Percentiles rank a stretch among this genome's conserved stretches.
phyloP scores from a whole-genome alignment of 1,140 invertebrate species.

The Sinonovacula constricta region DNA sequence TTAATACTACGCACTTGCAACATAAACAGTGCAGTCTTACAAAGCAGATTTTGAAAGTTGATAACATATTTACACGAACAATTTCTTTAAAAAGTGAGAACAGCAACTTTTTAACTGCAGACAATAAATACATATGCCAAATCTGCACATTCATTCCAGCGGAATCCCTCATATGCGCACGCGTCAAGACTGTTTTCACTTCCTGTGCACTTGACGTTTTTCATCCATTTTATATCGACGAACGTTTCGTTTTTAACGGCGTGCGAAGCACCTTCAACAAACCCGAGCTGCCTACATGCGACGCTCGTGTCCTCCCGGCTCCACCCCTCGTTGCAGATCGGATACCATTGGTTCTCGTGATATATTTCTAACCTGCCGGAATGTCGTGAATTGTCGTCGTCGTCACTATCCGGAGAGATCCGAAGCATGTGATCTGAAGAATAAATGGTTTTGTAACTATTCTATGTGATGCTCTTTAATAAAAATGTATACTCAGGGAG shows the following conservation, averaged over 20 bases:
- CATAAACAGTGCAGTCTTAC: too few species aligned
- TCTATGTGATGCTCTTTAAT: too few species aligned
- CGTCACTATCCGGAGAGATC: slow-evolving; percentile 40
- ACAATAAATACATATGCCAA: slow-evolving; percentile 53
- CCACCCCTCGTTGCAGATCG: slow-evolving; percentile 95
- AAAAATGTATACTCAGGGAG: too few species aligned
- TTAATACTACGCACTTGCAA: too few species aligned
- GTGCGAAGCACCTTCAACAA: slow-evolving; percentile 43
- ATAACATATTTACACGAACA: too few species aligned
- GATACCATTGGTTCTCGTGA: slow-evolving; percentile 91
- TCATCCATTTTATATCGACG: slow-evolving; percentile 86
- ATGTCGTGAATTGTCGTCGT: slow-evolving; percentile 31
- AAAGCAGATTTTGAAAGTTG: too few species aligned
- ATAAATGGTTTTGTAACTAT: too few species aligned
- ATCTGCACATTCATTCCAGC: slow-evolving; percentile 25
- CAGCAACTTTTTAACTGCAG: slow-evolving; percentile 23
- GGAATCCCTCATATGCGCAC: slow-evolving; percentile 87
- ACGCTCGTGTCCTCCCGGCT: slow-evolving; percentile 89
- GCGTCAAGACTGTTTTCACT: slow-evolving; percentile 86
- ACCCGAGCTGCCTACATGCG: slow-evolving; percentile 82
- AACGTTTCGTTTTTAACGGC: slow-evolving; percentile 11
- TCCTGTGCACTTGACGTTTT: slow-evolving; percentile 91
- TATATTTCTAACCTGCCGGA: slow-evolving; percentile 93
- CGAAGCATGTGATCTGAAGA: slow-evolving; percentile 60
- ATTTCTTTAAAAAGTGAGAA: too few species aligned